phyloP scores from a whole-genome alignment of 2,113 vertebrate species.

The Pitta sordida region DNA sequence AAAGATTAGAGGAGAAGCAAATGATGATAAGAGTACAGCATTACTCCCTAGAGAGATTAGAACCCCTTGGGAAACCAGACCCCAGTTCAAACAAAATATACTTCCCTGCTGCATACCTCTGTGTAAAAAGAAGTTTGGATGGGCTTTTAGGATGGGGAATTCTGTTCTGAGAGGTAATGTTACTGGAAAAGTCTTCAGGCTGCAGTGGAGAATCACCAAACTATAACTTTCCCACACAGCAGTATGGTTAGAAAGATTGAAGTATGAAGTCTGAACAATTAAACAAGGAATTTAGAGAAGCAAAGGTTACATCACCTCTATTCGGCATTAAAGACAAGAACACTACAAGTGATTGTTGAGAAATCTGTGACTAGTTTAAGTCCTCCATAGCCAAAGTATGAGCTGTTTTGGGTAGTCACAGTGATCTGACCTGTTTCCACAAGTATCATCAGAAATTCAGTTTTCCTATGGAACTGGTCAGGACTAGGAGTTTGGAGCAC shows the following conservation, averaged over 20 bases:
- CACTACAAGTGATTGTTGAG: not conserved
- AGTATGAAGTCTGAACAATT: not conserved
- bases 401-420: not conserved
- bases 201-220: not conserved
- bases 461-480: not conserved
- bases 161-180: not conserved
- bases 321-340: not conserved
- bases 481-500: not conserved
- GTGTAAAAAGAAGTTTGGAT: not conserved
- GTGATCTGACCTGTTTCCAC: not conserved
- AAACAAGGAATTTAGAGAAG: not conserved
- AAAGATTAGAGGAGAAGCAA: constrained; percentile 11
- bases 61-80: not conserved
- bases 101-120: not conserved
- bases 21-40: not conserved
- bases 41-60: constrained; percentile 27
- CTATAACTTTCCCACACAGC: not conserved
- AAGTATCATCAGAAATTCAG: not conserved
- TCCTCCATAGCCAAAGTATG: not conserved
- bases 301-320: not conserved
- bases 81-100: not conserved
- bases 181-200: not conserved
- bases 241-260: not conserved
- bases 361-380: not conserved
- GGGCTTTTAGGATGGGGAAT: not conserved